These are phyloP conservation scores for Calcarius ornatus DNA, from an alignment of 2,113 vertebrate species.

Conservation along the genomic window DNA sequence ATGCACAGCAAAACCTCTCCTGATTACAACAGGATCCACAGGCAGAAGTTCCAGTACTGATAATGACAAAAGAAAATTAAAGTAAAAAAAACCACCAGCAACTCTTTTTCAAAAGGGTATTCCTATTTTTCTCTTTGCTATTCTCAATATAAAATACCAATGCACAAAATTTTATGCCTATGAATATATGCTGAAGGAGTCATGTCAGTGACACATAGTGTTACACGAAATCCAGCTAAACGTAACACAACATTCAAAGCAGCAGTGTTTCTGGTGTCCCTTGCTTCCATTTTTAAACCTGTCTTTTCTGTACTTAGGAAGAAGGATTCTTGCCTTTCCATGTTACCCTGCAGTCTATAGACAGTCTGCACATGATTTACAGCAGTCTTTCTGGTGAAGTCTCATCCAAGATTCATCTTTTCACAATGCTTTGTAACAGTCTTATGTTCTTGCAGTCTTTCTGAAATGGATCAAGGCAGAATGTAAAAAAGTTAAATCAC, in stretches of 20 bases:
- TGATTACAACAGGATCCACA: background rate
- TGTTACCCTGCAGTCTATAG: background rate
- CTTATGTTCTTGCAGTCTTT: background rate
- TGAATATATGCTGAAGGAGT: background rate
- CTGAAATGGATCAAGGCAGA: background rate
- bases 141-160: background rate
- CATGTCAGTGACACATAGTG: conserved; percentile 8
- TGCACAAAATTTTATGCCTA: background rate
- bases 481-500: background rate
- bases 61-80: background rate
- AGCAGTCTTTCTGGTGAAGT: background rate
- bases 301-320: background rate
- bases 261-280: background rate
- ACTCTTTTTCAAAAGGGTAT: background rate
- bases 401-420: conserved; percentile 8
- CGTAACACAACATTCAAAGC: conserved; percentile 8
- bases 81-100: background rate
- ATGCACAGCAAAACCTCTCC: background rate
- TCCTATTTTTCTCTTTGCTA: background rate
- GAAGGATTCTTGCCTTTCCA: conserved; percentile 4
- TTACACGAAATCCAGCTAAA: background rate
- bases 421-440: background rate
- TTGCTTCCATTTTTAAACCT: conserved; percentile 27
- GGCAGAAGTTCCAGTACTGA: background rate
- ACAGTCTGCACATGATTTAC: background rate